A percentile compares a stretch with the other conserved stretches of the same genome.
Conservation (phyloP, 2,113 vertebrate species). For the Urocitellus parryii region DNA sequence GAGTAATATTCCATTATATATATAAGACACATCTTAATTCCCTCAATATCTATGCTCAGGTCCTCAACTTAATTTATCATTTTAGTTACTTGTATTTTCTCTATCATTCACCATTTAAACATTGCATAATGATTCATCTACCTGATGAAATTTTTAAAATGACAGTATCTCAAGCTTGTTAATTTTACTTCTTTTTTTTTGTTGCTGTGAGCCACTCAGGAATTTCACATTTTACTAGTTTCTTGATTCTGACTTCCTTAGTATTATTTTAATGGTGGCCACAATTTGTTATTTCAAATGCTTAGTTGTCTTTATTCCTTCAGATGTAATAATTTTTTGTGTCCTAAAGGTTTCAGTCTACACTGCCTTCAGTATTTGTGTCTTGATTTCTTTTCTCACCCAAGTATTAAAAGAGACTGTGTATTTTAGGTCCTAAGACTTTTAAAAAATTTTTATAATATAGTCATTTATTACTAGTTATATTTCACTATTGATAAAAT, state of each 20-base stretch:
- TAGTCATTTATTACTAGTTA: not conserved
- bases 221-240: constrained; percentile 24
- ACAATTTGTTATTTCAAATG: constrained; percentile 14
- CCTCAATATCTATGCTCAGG: not conserved
- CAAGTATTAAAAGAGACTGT: not conserved
- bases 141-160: not conserved
- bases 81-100: not conserved
- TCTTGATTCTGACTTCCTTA: constrained; percentile 15
- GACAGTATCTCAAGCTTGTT: constrained; percentile 6
- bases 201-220: not conserved
- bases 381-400: constrained; percentile 6
- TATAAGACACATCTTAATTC: not conserved
- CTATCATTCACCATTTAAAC: not conserved
- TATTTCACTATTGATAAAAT: not conserved
- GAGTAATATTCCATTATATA: no score
- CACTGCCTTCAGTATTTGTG: constrained; percentile 12
- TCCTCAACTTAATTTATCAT: not conserved
- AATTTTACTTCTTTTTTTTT: not conserved
- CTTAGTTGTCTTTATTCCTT: not conserved
- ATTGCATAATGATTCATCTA: not conserved
- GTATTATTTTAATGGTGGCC: not conserved
- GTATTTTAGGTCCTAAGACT: not conserved
- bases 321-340: constrained; percentile 22
- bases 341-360: not conserved
- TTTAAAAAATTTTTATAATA: not conserved